Evolutionary conservation across 2,888 invertebrate species (phyloP).

Genomic region (Amphipoea oculea): DNA sequence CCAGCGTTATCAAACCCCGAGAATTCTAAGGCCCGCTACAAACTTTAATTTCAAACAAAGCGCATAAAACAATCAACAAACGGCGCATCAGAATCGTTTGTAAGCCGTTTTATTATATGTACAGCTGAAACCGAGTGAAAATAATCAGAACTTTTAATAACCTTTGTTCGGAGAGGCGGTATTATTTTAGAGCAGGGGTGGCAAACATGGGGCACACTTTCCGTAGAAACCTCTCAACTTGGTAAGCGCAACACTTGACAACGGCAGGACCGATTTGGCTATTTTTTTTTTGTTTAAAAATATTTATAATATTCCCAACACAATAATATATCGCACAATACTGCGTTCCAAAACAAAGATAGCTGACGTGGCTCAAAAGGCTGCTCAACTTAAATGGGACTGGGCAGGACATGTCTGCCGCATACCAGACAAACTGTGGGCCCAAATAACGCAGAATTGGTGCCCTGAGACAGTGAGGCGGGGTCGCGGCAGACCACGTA

Average conservation of each 20-base stretch:
- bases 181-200: conserved; percentile 51
- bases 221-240: neutral
- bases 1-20: conserved; percentile 13
- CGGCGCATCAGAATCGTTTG: conserved; percentile 55
- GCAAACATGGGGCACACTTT: neutral
- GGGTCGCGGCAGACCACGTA: too few species aligned
- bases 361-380: too few species aligned
- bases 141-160: conserved; percentile 67
- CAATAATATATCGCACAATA: too few species aligned
- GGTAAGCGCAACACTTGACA: neutral
- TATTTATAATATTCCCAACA: neutral
- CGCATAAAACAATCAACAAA: conserved; percentile 58
- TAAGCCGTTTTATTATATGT: conserved; percentile 58
- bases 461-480: too few species aligned
- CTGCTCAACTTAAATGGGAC: too few species aligned
- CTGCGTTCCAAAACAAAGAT: too few species aligned
- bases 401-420: too few species aligned
- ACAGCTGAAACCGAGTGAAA: conserved; percentile 55
- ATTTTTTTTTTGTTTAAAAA: neutral
- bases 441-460: too few species aligned
- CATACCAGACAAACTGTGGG: too few species aligned
- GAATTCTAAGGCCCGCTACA: conserved; percentile 25
- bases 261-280: neutral
- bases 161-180: conserved; percentile 52
- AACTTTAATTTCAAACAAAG: conserved; percentile 48